These are phyloP conservation scores for Lacanobia wlatinum DNA, from an alignment of 2,888 invertebrate genomes.

Conservation along the genomic window DNA sequence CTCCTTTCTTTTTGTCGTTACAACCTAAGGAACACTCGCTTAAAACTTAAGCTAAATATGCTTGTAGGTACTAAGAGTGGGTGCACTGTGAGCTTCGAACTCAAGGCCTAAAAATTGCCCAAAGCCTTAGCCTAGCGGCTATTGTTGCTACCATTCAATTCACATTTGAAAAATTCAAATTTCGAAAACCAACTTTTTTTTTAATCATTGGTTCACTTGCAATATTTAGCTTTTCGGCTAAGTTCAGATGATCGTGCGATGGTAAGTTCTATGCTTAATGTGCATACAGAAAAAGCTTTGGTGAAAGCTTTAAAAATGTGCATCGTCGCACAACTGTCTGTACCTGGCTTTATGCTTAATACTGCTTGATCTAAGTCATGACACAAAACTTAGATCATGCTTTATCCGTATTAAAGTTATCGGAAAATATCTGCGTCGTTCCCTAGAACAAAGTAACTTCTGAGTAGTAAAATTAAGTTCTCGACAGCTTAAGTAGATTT, in stretches of 20 bases:
- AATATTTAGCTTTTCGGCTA: slow-evolving; percentile 52
- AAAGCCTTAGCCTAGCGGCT: slow-evolving; percentile 50
- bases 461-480: neutral
- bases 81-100: slow-evolving; percentile 23
- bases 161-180: slow-evolving; percentile 9
- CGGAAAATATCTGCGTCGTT: slow-evolving; percentile 9
- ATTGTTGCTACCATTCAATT: slow-evolving; percentile 43
- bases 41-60: slow-evolving; percentile 53
- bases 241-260: slow-evolving; percentile 16
- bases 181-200: neutral
- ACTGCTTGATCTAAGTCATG: slow-evolving; percentile 32
- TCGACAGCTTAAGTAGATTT: neutral
- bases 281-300: slow-evolving; percentile 14
- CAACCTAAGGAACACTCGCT: slow-evolving; percentile 10
- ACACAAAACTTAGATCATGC: slow-evolving; percentile 31
- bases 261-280: slow-evolving; percentile 31
- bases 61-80: slow-evolving; percentile 36
- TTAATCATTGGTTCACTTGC: slow-evolving; percentile 29
- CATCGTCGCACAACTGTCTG: slow-evolving; percentile 5
- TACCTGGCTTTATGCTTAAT: slow-evolving; percentile 28
- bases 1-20: neutral
- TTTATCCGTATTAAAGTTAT: slow-evolving; percentile 1
- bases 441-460: neutral
- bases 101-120: slow-evolving; percentile 18
- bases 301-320: neutral